Evolutionary conservation across 2,797 vertebrate species (phyloP).

Genomic region (Acridotheres tristis): DNA sequence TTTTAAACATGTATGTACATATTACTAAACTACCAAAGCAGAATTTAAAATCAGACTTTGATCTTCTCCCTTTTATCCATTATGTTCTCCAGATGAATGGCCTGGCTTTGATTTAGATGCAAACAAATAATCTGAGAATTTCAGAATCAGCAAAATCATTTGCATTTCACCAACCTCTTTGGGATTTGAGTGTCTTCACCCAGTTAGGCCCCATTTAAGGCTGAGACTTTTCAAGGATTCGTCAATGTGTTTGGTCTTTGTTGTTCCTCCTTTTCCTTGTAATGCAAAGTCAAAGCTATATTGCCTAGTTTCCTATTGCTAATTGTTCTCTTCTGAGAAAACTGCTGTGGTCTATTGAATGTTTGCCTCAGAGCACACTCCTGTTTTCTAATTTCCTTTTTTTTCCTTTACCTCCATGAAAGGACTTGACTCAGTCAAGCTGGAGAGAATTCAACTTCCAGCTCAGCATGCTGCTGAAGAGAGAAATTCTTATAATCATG

Average conservation of each 20-base stretch:
- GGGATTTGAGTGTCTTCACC: not conserved
- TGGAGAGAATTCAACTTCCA: conserved; percentile 91
- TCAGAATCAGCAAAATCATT: not conserved
- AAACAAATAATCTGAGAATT: not conserved
- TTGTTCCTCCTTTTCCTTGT: not conserved
- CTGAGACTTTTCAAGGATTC: not conserved
- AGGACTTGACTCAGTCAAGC: conserved; percentile 90
- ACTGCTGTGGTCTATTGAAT: not conserved
- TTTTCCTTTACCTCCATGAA: not conserved
- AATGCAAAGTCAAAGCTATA: not conserved
- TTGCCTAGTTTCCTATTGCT: not conserved
- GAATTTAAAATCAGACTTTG: not conserved
- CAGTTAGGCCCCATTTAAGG: not conserved
- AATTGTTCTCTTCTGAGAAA: not conserved
- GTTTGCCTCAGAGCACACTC: not conserved
- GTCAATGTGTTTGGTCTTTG: not conserved
- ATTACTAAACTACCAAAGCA: not conserved
- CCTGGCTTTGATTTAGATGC: not conserved
- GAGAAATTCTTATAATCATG: conserved; percentile 88
- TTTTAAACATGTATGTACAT: not conserved
- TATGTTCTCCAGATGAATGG: not conserved
- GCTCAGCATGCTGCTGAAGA: conserved; percentile 81
- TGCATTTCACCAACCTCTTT: not conserved
- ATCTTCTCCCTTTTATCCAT: not conserved
- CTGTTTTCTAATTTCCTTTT: not conserved